Evolutionary conservation across 2,113 vertebrate species (phyloP), one percentile per base, ranked within the genome.

Genomic region (Poeciliopsis occidentalis): DNA sequence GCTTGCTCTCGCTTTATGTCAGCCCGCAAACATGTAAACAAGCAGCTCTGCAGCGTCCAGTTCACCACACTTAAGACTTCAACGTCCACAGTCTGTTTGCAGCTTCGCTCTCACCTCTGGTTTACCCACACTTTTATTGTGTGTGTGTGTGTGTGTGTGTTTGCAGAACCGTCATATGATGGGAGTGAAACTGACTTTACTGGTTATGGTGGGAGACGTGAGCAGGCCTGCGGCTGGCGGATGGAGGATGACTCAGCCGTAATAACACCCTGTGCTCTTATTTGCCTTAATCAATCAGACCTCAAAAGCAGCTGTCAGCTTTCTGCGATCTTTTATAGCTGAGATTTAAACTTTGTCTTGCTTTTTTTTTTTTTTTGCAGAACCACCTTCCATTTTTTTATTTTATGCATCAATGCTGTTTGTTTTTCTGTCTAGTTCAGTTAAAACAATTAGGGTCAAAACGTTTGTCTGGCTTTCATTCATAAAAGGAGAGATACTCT

Each of bases 171-270:
- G 80, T 75, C 80, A 83, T 62, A 60, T 81, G 71, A 73, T 15
- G 47, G 69, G 60, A 61, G 30, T 71, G 65, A 44, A 81, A 89
- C 85, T 80, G 87, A 89, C 73, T 78, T 75, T 76, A 81, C 86
- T 67, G 82, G 83, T 87, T 81, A 66, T 78, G 67, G 74, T 91
- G 63, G 54, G 51, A 73, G 76, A 83, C 88, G 79, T 83, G 80
- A 85, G 73, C 75, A 34, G 81, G 64, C 83, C 74, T 88, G 86
- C 34, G 60, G 81, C 62, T 64, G 64, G 1, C 19, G 17, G 68
- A 87, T 41, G 67, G 24, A 74, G 67, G 31, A 37, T 88, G 85
- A 90, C 73, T 88, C 85, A 91, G 31, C 68, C 75, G 70, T 83
- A 82, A 88, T 81, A 85, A 84, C 88, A 78, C 60, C 70, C 81